These are phyloP conservation scores for Malthinus seriepunctatus DNA, from an alignment of 2,888 invertebrate genomes.

Conservation along the genomic window DNA sequence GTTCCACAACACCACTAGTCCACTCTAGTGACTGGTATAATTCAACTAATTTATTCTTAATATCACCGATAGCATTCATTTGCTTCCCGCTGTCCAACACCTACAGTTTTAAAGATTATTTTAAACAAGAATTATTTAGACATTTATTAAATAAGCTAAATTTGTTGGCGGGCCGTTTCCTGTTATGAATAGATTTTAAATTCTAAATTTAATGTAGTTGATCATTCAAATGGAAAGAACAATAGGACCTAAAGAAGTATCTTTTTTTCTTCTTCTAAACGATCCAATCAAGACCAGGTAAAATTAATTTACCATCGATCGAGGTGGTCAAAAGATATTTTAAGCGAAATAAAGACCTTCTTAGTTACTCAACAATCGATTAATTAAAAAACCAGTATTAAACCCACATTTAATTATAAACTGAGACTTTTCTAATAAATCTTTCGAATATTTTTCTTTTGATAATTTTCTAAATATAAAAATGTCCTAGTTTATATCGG, in stretches of 20 bases:
- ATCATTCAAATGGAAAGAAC: conserved; percentile 17
- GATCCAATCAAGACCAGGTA: conserved; percentile 26
- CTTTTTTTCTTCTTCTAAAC: conserved; percentile 14
- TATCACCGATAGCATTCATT: conserved; percentile 26
- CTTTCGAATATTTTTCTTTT: no score
- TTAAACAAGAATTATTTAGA: conserved; percentile 25
- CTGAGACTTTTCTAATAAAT: background rate
- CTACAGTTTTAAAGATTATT: conserved; percentile 18
- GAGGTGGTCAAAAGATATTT: conserved; percentile 14
- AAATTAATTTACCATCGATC: conserved; percentile 29
- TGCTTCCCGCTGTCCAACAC: conserved; percentile 25
- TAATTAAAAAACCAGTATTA: conserved; percentile 39
- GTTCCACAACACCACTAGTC: conserved; percentile 26
- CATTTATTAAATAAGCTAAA: conserved; percentile 26
- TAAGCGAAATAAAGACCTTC: conserved; percentile 1
- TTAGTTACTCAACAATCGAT: conserved; percentile 44
- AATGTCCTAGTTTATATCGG: no score
- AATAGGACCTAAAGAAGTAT: conserved; percentile 13
- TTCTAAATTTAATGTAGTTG: conserved; percentile 19
- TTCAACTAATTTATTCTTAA: conserved; percentile 17
- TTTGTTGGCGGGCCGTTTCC: conserved; percentile 24
- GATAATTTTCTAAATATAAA: no score
- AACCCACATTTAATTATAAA: conserved; percentile 1
- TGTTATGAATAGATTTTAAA: conserved; percentile 12
- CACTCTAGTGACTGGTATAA: conserved; percentile 18